Base-by-base conservation (phyloP, 30 jellyfish, hydroid and myxozoan genomes). In the Cassiopea xamachana region DNA sequence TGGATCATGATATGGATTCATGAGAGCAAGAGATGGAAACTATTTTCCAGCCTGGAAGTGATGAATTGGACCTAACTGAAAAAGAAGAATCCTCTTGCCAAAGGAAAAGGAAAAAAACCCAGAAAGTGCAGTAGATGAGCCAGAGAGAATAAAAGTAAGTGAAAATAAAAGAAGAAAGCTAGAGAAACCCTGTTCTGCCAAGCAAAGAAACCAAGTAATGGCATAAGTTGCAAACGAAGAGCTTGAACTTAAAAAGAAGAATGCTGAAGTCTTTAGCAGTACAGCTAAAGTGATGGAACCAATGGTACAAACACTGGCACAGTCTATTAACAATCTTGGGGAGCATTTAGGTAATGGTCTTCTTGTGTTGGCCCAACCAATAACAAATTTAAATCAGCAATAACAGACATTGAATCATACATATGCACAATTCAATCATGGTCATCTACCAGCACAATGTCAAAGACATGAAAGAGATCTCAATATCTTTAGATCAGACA, bases 91-190 rank as follows among this genome's bases (percentile, higher is more conserved):
- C 78, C 48, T 17, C 16, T 2, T 17, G 48, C 48, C 78, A 69
- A 69, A 69, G 48, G 48, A 69, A 43, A 18, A 43, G 46, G 48
- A 73, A 75, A 16, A 48, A 59, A 2, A 5, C 44, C 27, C 46
- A 48, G 58, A 12, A 10, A 17, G 39, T 17, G 60, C 49, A 59
- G 58, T 8, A 48, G 50, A 49, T 17, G 60, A 83, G 58, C 62
- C 17, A 51, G 9, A 51, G 64, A 51, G 9, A 9, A 51, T 51
- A 51, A 51, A 51, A 51, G 64, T 51, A 51, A 76, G 61, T 49
- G 94, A 87, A 7, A 78, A 87, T 17, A 87, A 87, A 76, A 81
- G 94, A 8, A n/a, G 45, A 58, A 75, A 75, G 62, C 70, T 87
- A 44, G 79, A 69, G 48, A 69, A 69, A 75, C 61, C 61, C 62